A percentile compares a stretch with the other conserved stretches of the same genome.
Evolutionary conservation across 2,113 vertebrate species (phyloP).

Genomic region (Neoarius graeffei): DNA sequence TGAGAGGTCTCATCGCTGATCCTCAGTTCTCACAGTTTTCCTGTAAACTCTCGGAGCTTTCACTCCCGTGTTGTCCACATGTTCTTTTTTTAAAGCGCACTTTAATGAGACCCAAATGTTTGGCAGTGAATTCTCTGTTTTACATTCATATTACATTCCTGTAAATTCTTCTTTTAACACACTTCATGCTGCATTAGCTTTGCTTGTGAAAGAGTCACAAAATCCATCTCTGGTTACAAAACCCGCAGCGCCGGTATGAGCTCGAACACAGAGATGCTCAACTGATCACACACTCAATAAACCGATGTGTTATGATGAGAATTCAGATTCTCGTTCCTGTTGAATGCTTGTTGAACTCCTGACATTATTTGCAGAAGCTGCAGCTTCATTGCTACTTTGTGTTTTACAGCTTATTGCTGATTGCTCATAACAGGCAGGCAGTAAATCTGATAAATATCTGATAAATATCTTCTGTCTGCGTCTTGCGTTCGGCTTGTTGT

Average conservation of each 20-base stretch:
- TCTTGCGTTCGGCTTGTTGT: slow-evolving; percentile 43
- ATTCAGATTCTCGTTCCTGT: neutral
- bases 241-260: neutral
- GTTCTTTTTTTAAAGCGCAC: slow-evolving; percentile 9
- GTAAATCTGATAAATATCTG: neutral
- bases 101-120: slow-evolving; percentile 52
- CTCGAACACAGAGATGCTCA: slow-evolving; percentile 23
- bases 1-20: neutral
- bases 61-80: slow-evolving; percentile 31
- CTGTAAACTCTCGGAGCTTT: slow-evolving; percentile 35
- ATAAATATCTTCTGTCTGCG: neutral
- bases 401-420: neutral
- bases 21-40: slow-evolving; percentile 12
- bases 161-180: slow-evolving; percentile 52
- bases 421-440: neutral
- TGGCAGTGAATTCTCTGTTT: slow-evolving; percentile 45
- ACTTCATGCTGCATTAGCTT: slow-evolving; percentile 49
- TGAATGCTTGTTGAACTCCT: neutral
- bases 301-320: neutral
- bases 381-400: neutral
- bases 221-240: slow-evolving; percentile 37
- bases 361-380: neutral
- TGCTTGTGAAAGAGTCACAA: slow-evolving; percentile 42
- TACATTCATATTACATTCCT: slow-evolving; percentile 51
- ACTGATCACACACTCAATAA: slow-evolving; percentile 28